Conservation (phyloP, 2,797 vertebrate genomes). For the Siniperca obscura region DNA sequence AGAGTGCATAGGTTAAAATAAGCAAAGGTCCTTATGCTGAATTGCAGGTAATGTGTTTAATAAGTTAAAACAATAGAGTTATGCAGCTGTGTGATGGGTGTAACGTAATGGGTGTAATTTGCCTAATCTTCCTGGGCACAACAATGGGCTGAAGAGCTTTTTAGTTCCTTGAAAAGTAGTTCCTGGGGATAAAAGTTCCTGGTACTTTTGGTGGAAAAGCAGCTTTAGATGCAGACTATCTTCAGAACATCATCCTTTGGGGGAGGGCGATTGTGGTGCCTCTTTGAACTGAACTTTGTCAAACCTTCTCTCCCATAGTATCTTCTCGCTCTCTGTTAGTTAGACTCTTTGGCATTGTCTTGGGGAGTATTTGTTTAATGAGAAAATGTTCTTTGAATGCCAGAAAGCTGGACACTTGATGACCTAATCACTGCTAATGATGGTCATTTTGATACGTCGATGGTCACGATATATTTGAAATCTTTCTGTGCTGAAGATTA, state of each 20-base stretch:
- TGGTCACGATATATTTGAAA: conserved; percentile 10
- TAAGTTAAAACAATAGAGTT: too few relatives aligned
- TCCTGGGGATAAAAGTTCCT: too few relatives aligned
- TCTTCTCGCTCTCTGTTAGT: not conserved
- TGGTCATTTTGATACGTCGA: conserved; percentile 3
- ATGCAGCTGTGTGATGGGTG: too few relatives aligned
- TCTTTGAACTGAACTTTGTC: not conserved
- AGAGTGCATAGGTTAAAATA: too few relatives aligned
- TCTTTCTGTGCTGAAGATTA: not conserved
- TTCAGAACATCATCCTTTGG: conserved; percentile 1
- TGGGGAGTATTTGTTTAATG: not conserved
- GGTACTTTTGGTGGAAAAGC: too few relatives aligned
- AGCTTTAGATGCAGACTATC: conserved; percentile 7
- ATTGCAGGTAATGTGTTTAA: too few relatives aligned
- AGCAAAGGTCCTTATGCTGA: too few relatives aligned
- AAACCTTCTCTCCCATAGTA: not conserved
- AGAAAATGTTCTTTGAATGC: not conserved
- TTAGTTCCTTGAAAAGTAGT: too few relatives aligned
- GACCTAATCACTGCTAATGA: conserved; percentile 22
- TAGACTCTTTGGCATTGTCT: not conserved
- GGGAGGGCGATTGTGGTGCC: not conserved
- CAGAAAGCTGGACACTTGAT: not conserved
- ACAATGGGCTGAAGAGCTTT: too few relatives aligned
- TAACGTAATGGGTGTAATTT: too few relatives aligned
- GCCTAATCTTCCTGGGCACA: too few relatives aligned